These are phyloP conservation scores for Epizoanthus stellaris DNA, from an alignment of 92 coral and sea anemone species.

Conservation along the genomic window DNA sequence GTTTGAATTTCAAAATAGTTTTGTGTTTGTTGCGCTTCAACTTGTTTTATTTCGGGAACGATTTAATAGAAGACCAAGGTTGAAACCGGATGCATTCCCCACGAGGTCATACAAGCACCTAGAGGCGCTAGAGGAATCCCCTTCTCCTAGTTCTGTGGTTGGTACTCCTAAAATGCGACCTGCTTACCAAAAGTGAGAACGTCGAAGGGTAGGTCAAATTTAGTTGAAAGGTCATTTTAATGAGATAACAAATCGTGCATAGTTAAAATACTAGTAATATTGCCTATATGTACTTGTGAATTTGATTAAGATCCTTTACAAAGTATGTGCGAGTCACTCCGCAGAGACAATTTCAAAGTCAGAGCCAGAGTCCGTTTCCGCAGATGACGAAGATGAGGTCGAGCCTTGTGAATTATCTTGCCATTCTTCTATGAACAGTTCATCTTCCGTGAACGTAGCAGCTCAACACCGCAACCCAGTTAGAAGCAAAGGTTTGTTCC, in stretches of 20 bases:
- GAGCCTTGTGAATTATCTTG: not conserved
- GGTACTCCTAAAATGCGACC: not conserved
- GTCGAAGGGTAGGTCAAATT: conserved; percentile 8
- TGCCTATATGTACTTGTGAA: not conserved
- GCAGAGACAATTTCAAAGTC: not conserved
- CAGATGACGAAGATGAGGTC: not conserved
- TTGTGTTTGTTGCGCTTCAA: not conserved
- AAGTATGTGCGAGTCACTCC: not conserved
- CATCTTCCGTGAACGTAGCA: not conserved
- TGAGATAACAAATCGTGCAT: not conserved
- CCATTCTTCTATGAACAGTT: not conserved
- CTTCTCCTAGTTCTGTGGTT: no score
- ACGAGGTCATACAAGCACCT: conserved; percentile 14
- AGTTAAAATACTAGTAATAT: not conserved
- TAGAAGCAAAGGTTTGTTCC: not conserved
- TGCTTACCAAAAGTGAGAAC: not conserved
- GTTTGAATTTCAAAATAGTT: not conserved
- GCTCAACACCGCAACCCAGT: not conserved
- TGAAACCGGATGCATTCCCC: conserved; percentile 27
- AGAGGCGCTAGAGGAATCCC: no score
- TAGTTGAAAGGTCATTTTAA: not conserved
- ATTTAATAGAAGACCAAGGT: conserved; percentile 11
- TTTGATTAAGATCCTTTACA: not conserved
- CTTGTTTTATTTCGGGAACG: no score
- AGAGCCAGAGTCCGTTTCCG: no score